These are phyloP conservation scores for Megamerina dolium DNA, from an alignment of 2,888 invertebrate genomes.

Conservation along the genomic window DNA sequence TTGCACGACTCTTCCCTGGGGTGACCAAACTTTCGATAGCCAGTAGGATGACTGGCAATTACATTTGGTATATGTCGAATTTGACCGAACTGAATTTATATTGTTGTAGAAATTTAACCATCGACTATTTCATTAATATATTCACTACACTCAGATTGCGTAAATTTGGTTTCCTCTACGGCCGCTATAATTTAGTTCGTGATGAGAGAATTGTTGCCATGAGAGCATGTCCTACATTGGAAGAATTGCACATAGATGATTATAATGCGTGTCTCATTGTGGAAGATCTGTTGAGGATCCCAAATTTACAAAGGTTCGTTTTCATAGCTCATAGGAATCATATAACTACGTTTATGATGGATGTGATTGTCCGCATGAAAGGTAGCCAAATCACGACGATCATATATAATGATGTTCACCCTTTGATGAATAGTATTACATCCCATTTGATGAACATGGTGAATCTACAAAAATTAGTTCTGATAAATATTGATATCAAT, in stretches of 20 bases:
- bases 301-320: slow-evolving; percentile 13
- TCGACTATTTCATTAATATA: slow-evolving; percentile 4
- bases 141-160: slow-evolving; percentile 17
- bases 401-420: slow-evolving; percentile 21
- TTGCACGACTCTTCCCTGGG: slow-evolving; percentile 22
- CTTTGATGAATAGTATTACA: slow-evolving; percentile 14
- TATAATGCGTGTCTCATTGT: slow-evolving; percentile 17
- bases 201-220: slow-evolving; percentile 9
- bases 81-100: slow-evolving; percentile 21
- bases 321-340: slow-evolving; percentile 20
- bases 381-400: slow-evolving; percentile 17
- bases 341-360: slow-evolving; percentile 14
- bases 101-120: slow-evolving; percentile 17
- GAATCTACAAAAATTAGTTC: slow-evolving; percentile 18
- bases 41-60: slow-evolving; percentile 14
- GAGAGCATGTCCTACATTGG: slow-evolving; percentile 17
- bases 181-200: slow-evolving; percentile 14
- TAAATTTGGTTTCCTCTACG: slow-evolving; percentile 22
- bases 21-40: slow-evolving; percentile 18
- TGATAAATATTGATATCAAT: slow-evolving; percentile 23
- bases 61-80: slow-evolving; percentile 19
- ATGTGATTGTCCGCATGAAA: slow-evolving; percentile 6
- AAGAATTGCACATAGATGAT: slow-evolving; percentile 26
- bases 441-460: slow-evolving; percentile 8
- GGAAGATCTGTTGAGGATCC: slow-evolving; percentile 16